Base-by-base conservation (phyloP, 2,888 invertebrate genomes). In the Sicus ferrugineus region DNA sequence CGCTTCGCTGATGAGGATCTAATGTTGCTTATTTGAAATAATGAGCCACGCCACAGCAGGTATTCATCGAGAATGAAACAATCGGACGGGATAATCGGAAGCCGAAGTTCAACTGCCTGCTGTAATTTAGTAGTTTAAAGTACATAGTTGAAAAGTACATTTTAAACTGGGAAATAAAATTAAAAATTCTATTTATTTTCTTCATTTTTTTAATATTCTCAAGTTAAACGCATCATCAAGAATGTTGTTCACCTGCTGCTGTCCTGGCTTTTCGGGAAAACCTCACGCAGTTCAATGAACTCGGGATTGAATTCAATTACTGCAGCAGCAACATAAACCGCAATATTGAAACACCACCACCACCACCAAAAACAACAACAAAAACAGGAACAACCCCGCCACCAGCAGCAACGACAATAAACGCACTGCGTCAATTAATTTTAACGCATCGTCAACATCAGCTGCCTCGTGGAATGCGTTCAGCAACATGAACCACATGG, bases 231-330 rank as follows among this genome's bases (percentile, higher is more conserved):
- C n/a, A n/a, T n/a, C n/a, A n/a, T n/a, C n/a, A n/a, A n/a, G n/a
- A n/a, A n/a, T n/a, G n/a, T n/a, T n/a, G n/a, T n/a, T n/a, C n/a
- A n/a, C n/a, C n/a, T n/a, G n/a, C n/a, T n/a, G n/a, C n/a, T n/a
- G n/a, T n/a, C n/a, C n/a, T n/a, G n/a, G n/a, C n/a, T n/a, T n/a
- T n/a, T n/a, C n/a, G n/a, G n/a, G n/a, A n/a, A n/a, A n/a, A n/a
- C n/a, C n/a, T n/a, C n/a, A n/a, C n/a, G n/a, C n/a, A 54, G 66
- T 66, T 66, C 42, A 56, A 30, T 66, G 66, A 66, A 66, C 66
- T 56, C 26, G 30, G 26, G 56, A 56, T 58, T 38, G 66, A 21
- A 56, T 66, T 66, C 46, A 66, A 66, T 56, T 56, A 46, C 58
- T 26, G 11, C 28, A 54, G 26, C 58, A 52, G 38, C 52, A 6